These are phyloP conservation scores for Petrocephalus sullivani DNA, from an alignment of 2,797 vertebrate genomes.

Conservation along the genomic window DNA sequence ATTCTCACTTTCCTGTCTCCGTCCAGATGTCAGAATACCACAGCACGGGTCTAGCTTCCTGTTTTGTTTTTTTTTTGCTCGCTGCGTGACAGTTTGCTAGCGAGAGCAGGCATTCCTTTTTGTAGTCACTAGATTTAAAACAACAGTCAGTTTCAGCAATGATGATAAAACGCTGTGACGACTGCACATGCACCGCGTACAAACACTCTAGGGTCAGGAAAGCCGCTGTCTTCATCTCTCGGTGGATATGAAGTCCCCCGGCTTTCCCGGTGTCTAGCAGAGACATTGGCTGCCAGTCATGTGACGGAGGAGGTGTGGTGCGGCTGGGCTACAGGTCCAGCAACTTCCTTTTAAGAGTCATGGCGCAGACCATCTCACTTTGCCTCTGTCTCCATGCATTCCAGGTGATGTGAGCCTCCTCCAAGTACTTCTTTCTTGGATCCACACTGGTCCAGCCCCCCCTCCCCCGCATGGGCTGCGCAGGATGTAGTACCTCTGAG, in stretches of 20 bases:
- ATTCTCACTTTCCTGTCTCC: no score
- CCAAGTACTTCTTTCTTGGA: background rate
- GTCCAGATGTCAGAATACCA: background rate
- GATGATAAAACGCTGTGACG: no score
- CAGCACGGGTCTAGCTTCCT: background rate
- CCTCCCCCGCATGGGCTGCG: background rate
- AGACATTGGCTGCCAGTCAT: background rate
- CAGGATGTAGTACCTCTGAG: conserved; percentile 55
- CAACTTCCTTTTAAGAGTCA: background rate
- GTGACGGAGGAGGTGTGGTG: background rate
- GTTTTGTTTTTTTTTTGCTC: background rate
- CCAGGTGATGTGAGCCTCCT: background rate
- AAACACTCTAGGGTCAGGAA: background rate
- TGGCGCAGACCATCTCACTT: background rate
- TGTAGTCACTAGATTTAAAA: background rate
- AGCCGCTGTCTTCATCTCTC: background rate
- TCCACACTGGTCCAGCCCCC: background rate
- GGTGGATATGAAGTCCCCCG: background rate
- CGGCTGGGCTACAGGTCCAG: background rate
- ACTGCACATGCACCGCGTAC: no score
- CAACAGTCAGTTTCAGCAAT: background rate
- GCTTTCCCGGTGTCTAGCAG: background rate
- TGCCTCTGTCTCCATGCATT: background rate
- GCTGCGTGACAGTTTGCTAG: background rate
- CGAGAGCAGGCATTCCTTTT: background rate